Base-by-base conservation (phyloP, 2,888 invertebrate species). In the Zygogramma bicolorata region DNA sequence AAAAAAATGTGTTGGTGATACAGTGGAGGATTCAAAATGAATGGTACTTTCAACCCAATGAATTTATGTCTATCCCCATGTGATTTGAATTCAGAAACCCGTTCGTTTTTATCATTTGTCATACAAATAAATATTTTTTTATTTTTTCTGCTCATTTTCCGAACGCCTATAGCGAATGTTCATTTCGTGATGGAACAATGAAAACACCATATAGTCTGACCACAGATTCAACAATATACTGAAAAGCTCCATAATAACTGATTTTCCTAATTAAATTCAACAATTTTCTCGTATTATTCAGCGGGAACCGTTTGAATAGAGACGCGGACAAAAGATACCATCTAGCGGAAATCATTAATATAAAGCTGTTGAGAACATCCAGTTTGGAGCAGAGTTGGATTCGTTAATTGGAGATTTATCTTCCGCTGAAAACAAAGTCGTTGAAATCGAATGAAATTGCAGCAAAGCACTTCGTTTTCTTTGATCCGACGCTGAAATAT, bases 381-480 rank as follows among this genome's bases (percentile, higher is more conserved):
- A 27, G n/a, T 27, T 53, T 53, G 53, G 53, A 53, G 53, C 53
- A 53, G 53, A 53, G 53, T 53, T 27, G 53, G 53, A 53, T 53
- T 53, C 53, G 53, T 53, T 53, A 53, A 53, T 53, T 53, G 53
- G 27, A 53, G 53, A 53, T 53, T 53, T 53, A 53, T 53, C n/a
- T 25, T 53, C 25, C 53, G 27, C 27, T 53, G 53, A 27, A 27
- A 53, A 53, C 53, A 53, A 53, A 53, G 53, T 53, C 53, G 53
- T 53, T 53, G 53, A 53, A 53, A 53, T 53, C 25, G 27, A 25
- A 53, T 53, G 27, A 53, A 53, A 53, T 25, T 53, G 27, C 25
- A 53, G 53, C n/a, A n/a, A 25, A 53, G n/a, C 25, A 53, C 27
- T 53, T 10, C 25, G 53, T 53, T 53, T n/a, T 27, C 27, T 53